phyloP scores from a whole-genome alignment of 1,140 invertebrate genomes.

The Triops cancriformis region DNA sequence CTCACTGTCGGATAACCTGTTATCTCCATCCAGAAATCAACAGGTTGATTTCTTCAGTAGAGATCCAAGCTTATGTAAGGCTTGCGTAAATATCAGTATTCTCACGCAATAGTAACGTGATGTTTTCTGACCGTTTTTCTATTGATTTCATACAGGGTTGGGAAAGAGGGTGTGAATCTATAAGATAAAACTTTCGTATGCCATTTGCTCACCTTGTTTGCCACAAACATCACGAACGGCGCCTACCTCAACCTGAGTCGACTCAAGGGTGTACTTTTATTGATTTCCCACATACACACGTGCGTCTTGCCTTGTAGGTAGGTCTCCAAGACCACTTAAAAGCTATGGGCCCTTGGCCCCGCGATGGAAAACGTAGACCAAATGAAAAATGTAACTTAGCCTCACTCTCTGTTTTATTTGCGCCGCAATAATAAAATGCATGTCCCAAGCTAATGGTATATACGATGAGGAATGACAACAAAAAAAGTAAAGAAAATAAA shows the following conservation, averaged over 20 bases:
- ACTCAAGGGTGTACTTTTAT: conserved; percentile 1
- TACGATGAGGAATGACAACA: neutral
- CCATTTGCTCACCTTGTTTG: neutral
- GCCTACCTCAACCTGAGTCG: conserved; percentile 8
- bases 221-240: neutral
- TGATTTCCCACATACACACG: neutral
- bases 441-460: neutral
- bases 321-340: neutral
- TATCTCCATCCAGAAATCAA: too few species aligned
- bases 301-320: neutral
- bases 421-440: neutral
- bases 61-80: too few species aligned
- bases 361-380: neutral
- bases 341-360: neutral
- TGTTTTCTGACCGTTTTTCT: too few species aligned
- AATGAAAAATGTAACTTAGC: neutral
- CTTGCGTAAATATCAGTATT: too few species aligned
- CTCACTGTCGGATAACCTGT: too few species aligned
- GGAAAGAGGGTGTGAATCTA: neutral
- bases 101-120: too few species aligned
- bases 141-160: neutral
- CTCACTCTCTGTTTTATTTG: neutral
- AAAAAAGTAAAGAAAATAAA: neutral
- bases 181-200: neutral
- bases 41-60: too few species aligned